Evolutionary conservation across 2,113 vertebrate genomes (phyloP).

Genomic region (Pedionomus torquatus): DNA sequence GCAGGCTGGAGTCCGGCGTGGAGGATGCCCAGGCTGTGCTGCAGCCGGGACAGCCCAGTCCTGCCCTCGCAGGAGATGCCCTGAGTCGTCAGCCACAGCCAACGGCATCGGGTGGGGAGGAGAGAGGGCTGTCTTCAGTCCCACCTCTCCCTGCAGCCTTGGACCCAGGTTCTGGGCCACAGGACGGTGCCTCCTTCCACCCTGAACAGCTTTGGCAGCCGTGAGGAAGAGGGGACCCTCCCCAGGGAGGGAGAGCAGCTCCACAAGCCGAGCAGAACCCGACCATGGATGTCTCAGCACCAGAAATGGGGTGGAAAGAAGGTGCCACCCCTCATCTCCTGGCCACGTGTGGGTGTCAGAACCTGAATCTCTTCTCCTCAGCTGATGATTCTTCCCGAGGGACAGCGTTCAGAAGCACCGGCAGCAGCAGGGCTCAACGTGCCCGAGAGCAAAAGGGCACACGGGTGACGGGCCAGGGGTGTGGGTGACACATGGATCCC

Average conservation of each 20-base stretch:
- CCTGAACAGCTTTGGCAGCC: background rate
- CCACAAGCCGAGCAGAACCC: fast-evolving
- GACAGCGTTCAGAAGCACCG: background rate
- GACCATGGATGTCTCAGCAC: background rate
- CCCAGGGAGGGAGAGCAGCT: background rate
- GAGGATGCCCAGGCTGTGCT: too few species aligned
- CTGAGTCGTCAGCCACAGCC: background rate
- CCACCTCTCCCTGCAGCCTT: background rate
- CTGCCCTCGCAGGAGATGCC: background rate
- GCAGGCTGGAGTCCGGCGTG: fast-evolving
- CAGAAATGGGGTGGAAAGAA: fast-evolving
- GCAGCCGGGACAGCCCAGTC: background rate
- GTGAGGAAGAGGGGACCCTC: background rate
- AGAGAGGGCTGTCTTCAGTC: background rate
- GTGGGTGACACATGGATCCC: too few species aligned
- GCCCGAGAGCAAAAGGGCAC: background rate
- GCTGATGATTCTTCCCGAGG: background rate
- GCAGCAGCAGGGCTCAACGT: background rate
- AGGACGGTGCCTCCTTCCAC: background rate
- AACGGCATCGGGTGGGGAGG: fast-evolving
- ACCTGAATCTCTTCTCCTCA: background rate
- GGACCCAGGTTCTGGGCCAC: background rate
- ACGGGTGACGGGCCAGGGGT: fast-evolving
- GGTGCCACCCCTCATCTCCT: fast-evolving
- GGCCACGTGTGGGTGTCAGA: fast-evolving